Base-by-base conservation (phyloP, 2,113 vertebrate species). In the Spea bombifrons region DNA sequence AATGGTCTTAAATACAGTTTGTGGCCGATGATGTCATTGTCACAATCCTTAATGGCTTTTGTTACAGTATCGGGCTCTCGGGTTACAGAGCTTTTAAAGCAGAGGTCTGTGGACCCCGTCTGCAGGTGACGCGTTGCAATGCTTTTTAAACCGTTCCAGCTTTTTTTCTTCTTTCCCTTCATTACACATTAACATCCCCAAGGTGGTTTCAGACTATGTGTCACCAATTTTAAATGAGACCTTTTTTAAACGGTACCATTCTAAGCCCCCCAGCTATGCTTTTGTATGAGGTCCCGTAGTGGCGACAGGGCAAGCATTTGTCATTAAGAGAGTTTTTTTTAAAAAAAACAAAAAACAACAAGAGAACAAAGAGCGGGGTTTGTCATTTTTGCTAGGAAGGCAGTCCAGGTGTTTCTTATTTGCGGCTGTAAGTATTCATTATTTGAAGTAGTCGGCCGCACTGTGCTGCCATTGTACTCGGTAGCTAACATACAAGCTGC, bases 371-470 rank as follows among this genome's bases (percentile, higher is more conserved):
- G 78, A 57, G n/a, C n/a, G 71, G 64, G 74, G 78, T 80, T 46
- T 17, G 44, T 71, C 52, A 57, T 63, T 73, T 30, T 12, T 30
- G 44, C 48, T 44, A 15, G 17, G 43, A 44, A 13, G 70, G 10
- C 76, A 52, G 63, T 45, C 77, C 78, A 80, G 78, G 78, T 80
- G 78, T 80, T 80, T 80, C 78, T 80, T 45, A 74, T 80, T 80
- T 73, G 66, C 15, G 45, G 55, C 71, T 68, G 7, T 43, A 52
- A 61, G 44, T 12, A 30, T 66, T 59, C 76, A 79, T 73, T 73
- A 45, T 74, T 68, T 80, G 69, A 30, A 55, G 8, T 50, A 10
- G 10, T 7, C 12, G 12, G 45, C 63, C 15, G 53, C 43, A 68
- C 78, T 68, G 71, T 74, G 48, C 64, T 4, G 44, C 64, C 55